Base-by-base conservation (phyloP, 1,140 invertebrate species). In the Tetranychus cinnabarinus region DNA sequence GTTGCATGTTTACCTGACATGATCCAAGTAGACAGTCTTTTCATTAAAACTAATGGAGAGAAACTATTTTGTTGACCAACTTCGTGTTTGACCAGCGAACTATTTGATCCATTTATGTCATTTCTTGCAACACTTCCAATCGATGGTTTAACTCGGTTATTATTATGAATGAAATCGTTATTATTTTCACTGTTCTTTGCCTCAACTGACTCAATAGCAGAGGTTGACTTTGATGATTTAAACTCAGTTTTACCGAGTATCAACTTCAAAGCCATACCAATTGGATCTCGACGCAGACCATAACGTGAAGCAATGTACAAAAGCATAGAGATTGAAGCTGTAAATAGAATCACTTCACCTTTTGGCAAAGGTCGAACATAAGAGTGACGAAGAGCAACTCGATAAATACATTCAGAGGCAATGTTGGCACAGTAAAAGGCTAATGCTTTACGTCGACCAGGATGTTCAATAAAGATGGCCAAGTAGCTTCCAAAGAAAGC, bases 351-450 rank as follows among this genome's bases (percentile, higher is more conserved):
- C 55, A 39, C 37, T 56, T 56, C 55, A 37, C 55, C 55, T 15
- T 56, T 34, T 35, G 55, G 34, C 2, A 56, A 35, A 6, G 55
- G 7, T 39, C 8, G 7, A 6, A 35, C 15, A 7, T n/a, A 10
- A 10, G 12, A 15, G 15, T 36, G 34, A 15, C 15, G 15, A n/a
- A 36, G 15, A 10, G 34, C 34, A 36, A 56, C 33, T 6, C 55
- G 55, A 56, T 31, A 56, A 12, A 34, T 15, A 36, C 55, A 56
- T 42, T 65, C 64, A 5, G 54, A 23, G 73, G 81, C 80, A 68
- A 86, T 78, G 74, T 87, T 87, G 55, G 82, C 80, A 58, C 86
- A 82, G 71, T 88, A 87, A 13, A 86, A 72, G 65, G 81, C 79
- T 2, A 88, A 71, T 7, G 86, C 68, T 12, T 77, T 75, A 63